phyloP scores from a whole-genome alignment of 2,113 vertebrate genomes.

The Mastomys natalensis region DNA sequence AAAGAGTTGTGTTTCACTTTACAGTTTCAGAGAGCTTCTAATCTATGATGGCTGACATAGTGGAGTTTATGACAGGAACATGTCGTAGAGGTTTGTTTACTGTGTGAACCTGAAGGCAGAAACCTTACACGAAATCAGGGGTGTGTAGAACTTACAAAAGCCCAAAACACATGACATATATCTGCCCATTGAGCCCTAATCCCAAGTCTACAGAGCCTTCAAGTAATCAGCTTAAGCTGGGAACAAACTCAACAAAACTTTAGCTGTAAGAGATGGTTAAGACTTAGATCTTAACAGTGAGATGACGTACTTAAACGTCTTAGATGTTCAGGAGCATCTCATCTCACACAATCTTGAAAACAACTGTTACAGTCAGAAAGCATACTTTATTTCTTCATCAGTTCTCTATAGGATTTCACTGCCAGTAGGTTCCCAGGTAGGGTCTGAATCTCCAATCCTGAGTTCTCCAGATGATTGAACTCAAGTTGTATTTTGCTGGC shows the following conservation, averaged over 20 bases:
- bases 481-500: not conserved
- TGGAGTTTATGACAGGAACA: not conserved
- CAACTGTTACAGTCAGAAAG: not conserved
- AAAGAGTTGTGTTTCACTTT: not conserved
- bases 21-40: not conserved
- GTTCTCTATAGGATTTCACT: not conserved
- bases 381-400: not conserved
- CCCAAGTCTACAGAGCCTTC: not conserved
- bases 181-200: not conserved
- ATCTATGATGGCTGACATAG: not conserved
- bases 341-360: not conserved
- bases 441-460: not conserved
- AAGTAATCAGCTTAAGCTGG: not conserved
- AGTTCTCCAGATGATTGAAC: not conserved
- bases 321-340: not conserved
- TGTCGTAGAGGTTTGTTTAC: not conserved
- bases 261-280: not conserved
- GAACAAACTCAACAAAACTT: not conserved
- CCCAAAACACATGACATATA: not conserved
- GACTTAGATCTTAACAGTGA: not conserved
- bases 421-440: not conserved
- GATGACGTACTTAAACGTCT: not conserved
- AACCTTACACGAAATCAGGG: not conserved
- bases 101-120: not conserved
- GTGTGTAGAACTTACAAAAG: not conserved